phyloP scores from a whole-genome alignment of 1,140 invertebrate species.

The Vanessa atalanta region DNA sequence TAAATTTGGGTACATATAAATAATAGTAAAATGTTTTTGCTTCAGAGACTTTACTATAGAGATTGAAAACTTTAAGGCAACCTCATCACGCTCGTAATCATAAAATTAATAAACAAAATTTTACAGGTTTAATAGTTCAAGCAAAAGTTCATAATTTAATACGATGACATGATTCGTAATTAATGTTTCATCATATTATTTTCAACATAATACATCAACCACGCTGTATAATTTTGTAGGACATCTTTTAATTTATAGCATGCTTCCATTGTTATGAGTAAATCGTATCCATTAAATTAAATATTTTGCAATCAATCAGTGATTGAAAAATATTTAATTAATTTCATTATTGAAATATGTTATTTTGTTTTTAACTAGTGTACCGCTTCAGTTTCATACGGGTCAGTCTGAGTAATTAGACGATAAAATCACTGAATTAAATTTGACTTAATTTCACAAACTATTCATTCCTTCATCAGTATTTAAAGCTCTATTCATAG shows the following conservation, averaged over 20 bases:
- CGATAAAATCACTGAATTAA: no score
- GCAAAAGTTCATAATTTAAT: constrained; percentile 8
- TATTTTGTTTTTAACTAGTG: neutral
- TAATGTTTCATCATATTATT: neutral
- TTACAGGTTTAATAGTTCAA: neutral
- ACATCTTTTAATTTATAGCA: constrained; percentile 2
- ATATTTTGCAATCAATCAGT: neutral
- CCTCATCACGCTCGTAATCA: no score
- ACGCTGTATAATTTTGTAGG: neutral
- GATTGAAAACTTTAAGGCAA: no score
- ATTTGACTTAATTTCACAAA: no score
- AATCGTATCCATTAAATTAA: neutral
- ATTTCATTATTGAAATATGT: neutral
- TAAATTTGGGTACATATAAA: no score
- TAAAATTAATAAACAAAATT: neutral
- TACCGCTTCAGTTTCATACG: no score
- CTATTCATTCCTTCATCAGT: no score
- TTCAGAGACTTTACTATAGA: no score
- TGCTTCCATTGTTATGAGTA: neutral
- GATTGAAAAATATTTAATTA: neutral
- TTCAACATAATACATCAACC: neutral
- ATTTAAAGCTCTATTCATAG: no score
- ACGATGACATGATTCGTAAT: neutral
- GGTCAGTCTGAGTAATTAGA: no score
- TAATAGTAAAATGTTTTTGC: no score